Conservation (phyloP, 2,888 invertebrate genomes). For the Mesorhabditis sp. region DNA sequence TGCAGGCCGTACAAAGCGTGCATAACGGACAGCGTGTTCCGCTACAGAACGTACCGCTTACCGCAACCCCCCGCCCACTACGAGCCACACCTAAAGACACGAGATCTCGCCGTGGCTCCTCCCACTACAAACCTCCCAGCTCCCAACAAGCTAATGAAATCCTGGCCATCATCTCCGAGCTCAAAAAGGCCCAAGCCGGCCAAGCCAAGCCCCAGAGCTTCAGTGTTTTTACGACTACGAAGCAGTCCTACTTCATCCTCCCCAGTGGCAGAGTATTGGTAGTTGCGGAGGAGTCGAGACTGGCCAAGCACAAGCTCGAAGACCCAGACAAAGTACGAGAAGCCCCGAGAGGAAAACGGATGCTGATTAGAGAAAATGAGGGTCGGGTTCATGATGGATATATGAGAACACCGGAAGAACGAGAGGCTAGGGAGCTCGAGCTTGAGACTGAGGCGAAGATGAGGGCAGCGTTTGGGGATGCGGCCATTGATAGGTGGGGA, state of each 20-base stretch:
- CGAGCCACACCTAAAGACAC: neutral
- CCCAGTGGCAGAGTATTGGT: neutral
- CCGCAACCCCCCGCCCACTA: neutral
- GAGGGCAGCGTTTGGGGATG: neutral
- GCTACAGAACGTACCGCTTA: neutral
- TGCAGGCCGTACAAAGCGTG: neutral
- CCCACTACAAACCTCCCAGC: neutral
- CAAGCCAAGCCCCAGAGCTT: neutral
- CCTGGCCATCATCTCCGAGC: neutral
- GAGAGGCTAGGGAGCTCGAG: neutral
- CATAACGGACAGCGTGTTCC: neutral
- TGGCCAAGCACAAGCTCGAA: neutral
- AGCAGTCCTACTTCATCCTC: constrained; percentile 1
- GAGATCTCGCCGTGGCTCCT: neutral
- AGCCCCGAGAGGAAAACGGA: constrained; percentile 5
- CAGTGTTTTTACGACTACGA: neutral
- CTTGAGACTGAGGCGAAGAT: neutral
- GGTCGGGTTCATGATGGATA: neutral
- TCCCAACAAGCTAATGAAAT: constrained; percentile 2
- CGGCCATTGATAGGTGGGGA: neutral
- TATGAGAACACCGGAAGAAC: neutral
- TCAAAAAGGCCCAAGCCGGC: neutral
- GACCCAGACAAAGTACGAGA: neutral
- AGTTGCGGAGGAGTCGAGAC: neutral
- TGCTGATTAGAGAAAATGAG: neutral